phyloP scores from a whole-genome alignment of 2,888 invertebrate genomes.

The Tipula lateralis region DNA sequence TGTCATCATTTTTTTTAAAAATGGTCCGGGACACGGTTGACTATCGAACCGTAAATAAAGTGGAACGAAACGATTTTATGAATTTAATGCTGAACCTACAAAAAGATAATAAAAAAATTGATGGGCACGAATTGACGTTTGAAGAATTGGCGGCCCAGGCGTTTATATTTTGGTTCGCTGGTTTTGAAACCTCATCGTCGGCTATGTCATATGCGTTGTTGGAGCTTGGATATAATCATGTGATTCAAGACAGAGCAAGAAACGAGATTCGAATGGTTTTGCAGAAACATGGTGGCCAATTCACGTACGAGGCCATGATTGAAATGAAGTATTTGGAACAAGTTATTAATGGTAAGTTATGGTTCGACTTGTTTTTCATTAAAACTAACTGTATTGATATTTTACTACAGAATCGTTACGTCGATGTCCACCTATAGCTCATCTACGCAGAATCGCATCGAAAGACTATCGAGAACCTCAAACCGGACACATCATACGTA shows the following conservation, averaged over 20 bases:
- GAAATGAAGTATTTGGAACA: conserved; percentile 57
- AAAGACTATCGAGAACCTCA: neutral
- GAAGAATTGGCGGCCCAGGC: neutral
- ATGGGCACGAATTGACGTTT: neutral
- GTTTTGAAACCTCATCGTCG: conserved; percentile 58
- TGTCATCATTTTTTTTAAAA: conserved; percentile 38
- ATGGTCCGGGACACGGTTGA: conserved; percentile 46
- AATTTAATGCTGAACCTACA: neutral
- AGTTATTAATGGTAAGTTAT: conserved; percentile 52
- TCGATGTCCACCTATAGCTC: conserved; percentile 48
- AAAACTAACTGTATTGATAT: too few species aligned
- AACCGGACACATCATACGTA: conserved; percentile 33
- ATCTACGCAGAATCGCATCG: conserved; percentile 42
- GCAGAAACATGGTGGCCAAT: conserved; percentile 47
- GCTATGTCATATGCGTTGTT: conserved; percentile 54
- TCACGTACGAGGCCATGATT: conserved; percentile 54
- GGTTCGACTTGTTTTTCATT: too few species aligned
- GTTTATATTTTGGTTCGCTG: conserved; percentile 53
- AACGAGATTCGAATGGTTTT: conserved; percentile 50
- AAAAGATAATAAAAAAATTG: neutral
- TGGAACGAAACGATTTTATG: conserved; percentile 51
- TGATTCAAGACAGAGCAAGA: conserved; percentile 51
- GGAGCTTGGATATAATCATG: conserved; percentile 52
- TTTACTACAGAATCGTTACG: conserved; percentile 44
- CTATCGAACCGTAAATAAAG: conserved; percentile 43